Evolutionary conservation across 1,140 invertebrate genomes (phyloP), one percentile per base, ranked within the genome.

Genomic region (Anastatus disparis): DNA sequence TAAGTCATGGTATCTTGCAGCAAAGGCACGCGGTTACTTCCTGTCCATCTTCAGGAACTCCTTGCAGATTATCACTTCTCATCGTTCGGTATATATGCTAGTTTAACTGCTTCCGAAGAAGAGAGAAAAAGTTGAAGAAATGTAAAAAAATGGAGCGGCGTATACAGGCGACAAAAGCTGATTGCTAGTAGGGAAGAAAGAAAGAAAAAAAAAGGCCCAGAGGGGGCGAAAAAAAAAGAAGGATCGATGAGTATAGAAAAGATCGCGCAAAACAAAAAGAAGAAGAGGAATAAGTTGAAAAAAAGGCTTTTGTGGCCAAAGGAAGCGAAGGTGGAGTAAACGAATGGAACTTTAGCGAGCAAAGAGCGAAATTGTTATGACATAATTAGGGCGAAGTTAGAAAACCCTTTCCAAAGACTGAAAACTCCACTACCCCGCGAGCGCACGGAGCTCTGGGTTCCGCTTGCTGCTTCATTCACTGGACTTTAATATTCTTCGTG

Each of bases 341-440:
- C n/a, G n/a, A n/a, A n/a, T n/a, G n/a, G n/a, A n/a, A n/a, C n/a
- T 4, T 53, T 35, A 53, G 61, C 13, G 38, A 50, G 61, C 38
- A 42, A n/a, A n/a, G 40, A 64, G 62, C 50, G 31, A 71, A 71
- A 71, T 71, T 71, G 70, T 71, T 71, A 71, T 71, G 70, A 66
- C 70, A 71, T 71, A 71, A 71, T 71, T 71, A 71, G 70, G 22
- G n/a, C 46, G 27, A 56, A 48, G 68, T 50, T 70, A 58, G 46
- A 66, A n/a, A n/a, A 46, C 48, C 62, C 69, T 40, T 26, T n/a
- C n/a, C n/a, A n/a, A 24, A 40, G 58, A 44, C 48, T 27, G 46
- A 62, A 53, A 53, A 71, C 35, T 46, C 40, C 61, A 31, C n/a
- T n/a, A n/a, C 26, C 59, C 29, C 15, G 40, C 20, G 31, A 42